Evolutionary conservation across 2,888 invertebrate genomes (phyloP).

Genomic region (Euclidia mi): DNA sequence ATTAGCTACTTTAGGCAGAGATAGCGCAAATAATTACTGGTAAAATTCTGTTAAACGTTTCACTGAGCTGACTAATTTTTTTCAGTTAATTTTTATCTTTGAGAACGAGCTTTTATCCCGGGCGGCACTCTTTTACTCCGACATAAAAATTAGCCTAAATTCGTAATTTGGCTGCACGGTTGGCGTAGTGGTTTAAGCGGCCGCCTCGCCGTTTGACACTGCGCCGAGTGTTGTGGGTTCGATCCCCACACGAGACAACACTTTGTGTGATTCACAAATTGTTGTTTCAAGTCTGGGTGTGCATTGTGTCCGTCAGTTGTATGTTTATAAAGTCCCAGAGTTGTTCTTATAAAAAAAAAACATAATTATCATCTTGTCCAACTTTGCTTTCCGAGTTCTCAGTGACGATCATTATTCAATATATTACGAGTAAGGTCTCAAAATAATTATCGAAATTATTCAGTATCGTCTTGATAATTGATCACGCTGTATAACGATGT

Average conservation of each 20-base stretch:
- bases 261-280: too few species aligned
- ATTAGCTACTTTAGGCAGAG: neutral
- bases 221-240: too few species aligned
- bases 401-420: constrained; percentile 46
- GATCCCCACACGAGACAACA: too few species aligned
- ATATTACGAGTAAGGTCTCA: constrained; percentile 39
- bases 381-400: constrained; percentile 41
- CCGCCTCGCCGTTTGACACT: too few species aligned
- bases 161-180: too few species aligned
- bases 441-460: constrained; percentile 42
- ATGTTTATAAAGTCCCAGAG: too few species aligned
- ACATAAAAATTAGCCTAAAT: constrained; percentile 73
- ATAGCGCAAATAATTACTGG: constrained; percentile 13
- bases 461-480: too few species aligned
- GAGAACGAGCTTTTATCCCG: constrained; percentile 57
- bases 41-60: constrained; percentile 36
- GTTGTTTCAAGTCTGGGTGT: too few species aligned
- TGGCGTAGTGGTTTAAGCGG: too few species aligned
- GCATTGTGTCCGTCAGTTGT: too few species aligned
- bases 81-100: constrained; percentile 65
- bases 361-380: constrained; percentile 58
- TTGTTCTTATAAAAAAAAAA: too few species aligned
- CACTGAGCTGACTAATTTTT: constrained; percentile 55
- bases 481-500: too few species aligned
- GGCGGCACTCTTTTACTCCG: constrained; percentile 40